phyloP scores from a whole-genome alignment of 2,888 invertebrate species.

The Tetragonula carbonaria region DNA sequence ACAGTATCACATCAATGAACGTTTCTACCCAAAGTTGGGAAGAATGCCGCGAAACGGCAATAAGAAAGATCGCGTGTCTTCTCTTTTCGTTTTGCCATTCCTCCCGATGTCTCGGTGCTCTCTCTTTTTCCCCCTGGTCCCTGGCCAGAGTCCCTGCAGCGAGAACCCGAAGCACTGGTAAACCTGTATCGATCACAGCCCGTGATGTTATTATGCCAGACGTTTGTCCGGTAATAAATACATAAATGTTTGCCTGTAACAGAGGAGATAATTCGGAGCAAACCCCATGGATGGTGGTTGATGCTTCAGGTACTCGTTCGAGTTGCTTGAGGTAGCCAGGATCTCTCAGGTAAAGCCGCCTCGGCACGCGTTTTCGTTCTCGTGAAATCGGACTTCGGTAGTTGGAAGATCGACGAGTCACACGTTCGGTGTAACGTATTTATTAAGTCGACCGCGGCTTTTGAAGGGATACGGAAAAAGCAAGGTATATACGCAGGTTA shows the following conservation, averaged over 20 bases:
- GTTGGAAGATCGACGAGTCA: slow-evolving; percentile 32
- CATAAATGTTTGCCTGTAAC: slow-evolving; percentile 78
- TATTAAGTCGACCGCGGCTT: slow-evolving; percentile 40
- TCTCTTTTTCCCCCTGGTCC: slow-evolving; percentile 8
- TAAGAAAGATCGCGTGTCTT: background rate
- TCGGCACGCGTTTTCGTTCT: slow-evolving; percentile 59
- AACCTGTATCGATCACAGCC: slow-evolving; percentile 72
- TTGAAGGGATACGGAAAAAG: background rate
- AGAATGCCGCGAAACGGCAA: background rate
- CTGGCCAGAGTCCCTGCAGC: slow-evolving; percentile 23
- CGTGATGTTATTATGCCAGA: slow-evolving; percentile 70
- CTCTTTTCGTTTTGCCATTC: background rate
- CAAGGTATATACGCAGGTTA: background rate
- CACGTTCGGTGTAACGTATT: slow-evolving; percentile 63
- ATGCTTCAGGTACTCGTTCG: slow-evolving; percentile 56
- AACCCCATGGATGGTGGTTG: slow-evolving; percentile 60
- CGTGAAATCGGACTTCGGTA: slow-evolving; percentile 19
- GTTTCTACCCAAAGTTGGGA: background rate
- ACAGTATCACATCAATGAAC: background rate
- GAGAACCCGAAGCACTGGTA: slow-evolving; percentile 54
- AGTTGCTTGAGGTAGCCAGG: background rate
- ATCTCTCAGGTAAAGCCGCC: slow-evolving; percentile 47
- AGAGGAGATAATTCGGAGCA: slow-evolving; percentile 73
- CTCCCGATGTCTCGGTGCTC: background rate
- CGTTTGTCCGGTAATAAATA: slow-evolving; percentile 78